phyloP scores from a whole-genome alignment of 2,888 invertebrate genomes.

The Melanostoma scalare region DNA sequence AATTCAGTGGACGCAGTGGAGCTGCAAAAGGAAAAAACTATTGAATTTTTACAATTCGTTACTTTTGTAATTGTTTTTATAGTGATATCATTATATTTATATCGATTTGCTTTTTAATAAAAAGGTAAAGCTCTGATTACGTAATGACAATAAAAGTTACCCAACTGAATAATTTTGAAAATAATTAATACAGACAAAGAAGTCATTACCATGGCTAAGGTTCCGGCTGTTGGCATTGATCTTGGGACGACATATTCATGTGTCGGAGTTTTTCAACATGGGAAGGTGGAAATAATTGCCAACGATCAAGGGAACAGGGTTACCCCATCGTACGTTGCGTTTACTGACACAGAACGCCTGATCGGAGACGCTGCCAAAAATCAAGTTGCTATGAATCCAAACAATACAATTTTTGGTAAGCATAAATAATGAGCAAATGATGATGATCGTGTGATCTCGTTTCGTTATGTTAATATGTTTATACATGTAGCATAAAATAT shows the following conservation, averaged over 20 bases:
- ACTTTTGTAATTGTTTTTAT: conserved; percentile 80
- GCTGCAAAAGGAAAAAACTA: conserved; percentile 81
- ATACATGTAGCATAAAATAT: conserved; percentile 42
- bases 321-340: conserved; percentile 90
- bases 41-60: conserved; percentile 81
- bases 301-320: conserved; percentile 92
- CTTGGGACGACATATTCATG: conserved; percentile 97
- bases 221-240: conserved; percentile 84
- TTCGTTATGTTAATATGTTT: conserved; percentile 32
- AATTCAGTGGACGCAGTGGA: conserved; percentile 79
- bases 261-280: conserved; percentile 95
- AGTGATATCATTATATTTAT: conserved; percentile 80
- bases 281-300: conserved; percentile 92
- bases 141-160: background rate
- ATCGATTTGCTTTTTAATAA: conserved; percentile 80
- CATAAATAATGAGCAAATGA: background rate
- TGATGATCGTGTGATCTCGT: conserved; percentile 31
- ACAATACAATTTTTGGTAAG: conserved; percentile 95
- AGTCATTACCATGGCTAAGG: conserved; percentile 84
- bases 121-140: conserved; percentile 51
- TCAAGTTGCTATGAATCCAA: conserved; percentile 94
- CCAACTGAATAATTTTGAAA: background rate
- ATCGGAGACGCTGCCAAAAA: conserved; percentile 94
- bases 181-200: conserved; percentile 75
- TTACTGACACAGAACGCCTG: conserved; percentile 92